These are phyloP conservation scores for Drosophila bipectinata DNA, from an alignment of 1,140 invertebrate species.

Conservation along the genomic window DNA sequence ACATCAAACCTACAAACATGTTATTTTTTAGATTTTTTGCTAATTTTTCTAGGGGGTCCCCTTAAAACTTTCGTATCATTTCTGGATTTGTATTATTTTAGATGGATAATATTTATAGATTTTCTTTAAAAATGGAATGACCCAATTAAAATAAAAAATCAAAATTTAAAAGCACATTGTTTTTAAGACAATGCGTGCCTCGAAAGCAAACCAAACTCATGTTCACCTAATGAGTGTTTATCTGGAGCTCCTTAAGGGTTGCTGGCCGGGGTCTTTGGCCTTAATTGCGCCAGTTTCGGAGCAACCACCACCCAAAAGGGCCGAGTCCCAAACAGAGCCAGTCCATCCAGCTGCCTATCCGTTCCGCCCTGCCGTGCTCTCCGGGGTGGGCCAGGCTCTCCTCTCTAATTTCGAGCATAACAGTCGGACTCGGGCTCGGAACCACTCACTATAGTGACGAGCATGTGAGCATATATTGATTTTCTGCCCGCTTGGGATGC, in stretches of 20 bases:
- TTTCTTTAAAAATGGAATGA: neutral
- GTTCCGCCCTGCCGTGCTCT: constrained; percentile 5
- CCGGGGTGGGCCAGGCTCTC: constrained; percentile 30
- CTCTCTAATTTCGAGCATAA: constrained; percentile 5
- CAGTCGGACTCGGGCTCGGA: constrained; percentile 6
- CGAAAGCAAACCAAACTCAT: constrained; percentile 13
- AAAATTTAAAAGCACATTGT: neutral
- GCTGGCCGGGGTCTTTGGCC: constrained; percentile 64
- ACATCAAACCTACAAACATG: neutral
- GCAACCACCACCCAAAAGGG: constrained; percentile 51
- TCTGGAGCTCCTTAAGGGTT: constrained; percentile 51
- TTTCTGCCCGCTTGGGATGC: constrained; percentile 66
- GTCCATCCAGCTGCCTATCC: constrained; percentile 36
- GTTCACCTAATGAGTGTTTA: constrained; percentile 38
- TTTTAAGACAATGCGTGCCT: constrained; percentile 7
- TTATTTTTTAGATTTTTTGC: neutral
- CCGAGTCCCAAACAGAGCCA: constrained; percentile 6
- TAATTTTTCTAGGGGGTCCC: neutral
- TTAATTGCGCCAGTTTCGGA: constrained; percentile 62
- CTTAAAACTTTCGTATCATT: no score
- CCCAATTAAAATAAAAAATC: constrained; percentile 1
- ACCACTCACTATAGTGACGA: constrained; percentile 13
- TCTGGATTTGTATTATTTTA: no score
- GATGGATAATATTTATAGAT: no score
- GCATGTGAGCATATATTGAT: constrained; percentile 56